A percentile compares a stretch with the other conserved stretches of the same genome.
Conservation (phyloP, 2,113 vertebrate species). For the Zosterops hypoxanthus region DNA sequence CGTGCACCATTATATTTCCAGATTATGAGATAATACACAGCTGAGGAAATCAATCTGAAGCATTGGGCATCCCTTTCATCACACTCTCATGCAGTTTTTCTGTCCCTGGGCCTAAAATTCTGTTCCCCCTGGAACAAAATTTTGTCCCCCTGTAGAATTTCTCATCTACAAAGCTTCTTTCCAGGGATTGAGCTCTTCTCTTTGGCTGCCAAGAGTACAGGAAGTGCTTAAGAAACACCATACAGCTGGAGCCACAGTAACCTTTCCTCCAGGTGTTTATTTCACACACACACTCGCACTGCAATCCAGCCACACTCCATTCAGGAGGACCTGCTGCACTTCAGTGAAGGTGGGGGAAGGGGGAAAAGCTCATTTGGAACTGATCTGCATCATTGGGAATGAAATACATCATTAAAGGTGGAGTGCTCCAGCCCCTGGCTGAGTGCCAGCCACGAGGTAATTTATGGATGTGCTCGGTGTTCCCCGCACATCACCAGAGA, state of each 20-base stretch:
- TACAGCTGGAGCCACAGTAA: background rate
- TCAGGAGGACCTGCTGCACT: background rate
- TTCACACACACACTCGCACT: fast-evolving
- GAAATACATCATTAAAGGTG: conserved; percentile 5
- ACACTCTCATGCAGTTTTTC: background rate
- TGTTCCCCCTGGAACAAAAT: background rate
- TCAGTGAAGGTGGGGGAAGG: background rate
- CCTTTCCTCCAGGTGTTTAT: background rate
- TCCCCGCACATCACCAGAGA: background rate
- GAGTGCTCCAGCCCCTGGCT: background rate
- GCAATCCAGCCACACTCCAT: background rate
- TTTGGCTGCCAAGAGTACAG: background rate
- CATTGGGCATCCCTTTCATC: background rate
- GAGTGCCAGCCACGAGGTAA: background rate
- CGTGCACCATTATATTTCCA: background rate
- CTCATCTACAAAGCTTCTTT: background rate
- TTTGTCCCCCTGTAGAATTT: background rate
- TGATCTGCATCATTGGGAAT: conserved; percentile 27
- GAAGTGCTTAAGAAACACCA: background rate
- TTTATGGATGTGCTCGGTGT: background rate
- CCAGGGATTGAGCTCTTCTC: background rate
- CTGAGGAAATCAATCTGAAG: background rate
- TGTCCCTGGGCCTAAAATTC: background rate
- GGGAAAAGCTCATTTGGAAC: background rate
- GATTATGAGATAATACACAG: background rate